Evolutionary conservation across 2,888 invertebrate genomes (phyloP).

Genomic region (Brachyptera putata): DNA sequence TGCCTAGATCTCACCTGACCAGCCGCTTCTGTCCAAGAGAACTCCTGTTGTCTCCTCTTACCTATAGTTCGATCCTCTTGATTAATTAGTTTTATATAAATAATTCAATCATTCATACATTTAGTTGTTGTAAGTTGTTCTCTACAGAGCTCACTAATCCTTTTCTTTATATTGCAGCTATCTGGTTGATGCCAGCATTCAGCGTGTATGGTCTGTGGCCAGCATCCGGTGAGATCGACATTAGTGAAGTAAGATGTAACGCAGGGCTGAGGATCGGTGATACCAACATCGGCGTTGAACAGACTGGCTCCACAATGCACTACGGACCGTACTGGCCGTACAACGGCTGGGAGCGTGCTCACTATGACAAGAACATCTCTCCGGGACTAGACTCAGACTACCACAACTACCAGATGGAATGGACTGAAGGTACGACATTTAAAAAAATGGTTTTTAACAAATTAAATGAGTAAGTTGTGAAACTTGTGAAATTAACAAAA

Average conservation of each 20-base stretch:
- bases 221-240: conserved; percentile 66
- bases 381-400: conserved; percentile 50
- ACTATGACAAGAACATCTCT: conserved; percentile 42
- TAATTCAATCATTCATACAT: too few relatives aligned
- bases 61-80: too few relatives aligned
- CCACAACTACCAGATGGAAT: conserved; percentile 62
- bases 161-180: too few relatives aligned
- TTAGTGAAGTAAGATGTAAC: conserved; percentile 64
- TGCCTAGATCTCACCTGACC: too few relatives aligned
- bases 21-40: too few relatives aligned
- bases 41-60: too few relatives aligned
- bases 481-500: conserved; percentile 41
- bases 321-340: conserved; percentile 57
- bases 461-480: conserved; percentile 37
- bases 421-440: conserved; percentile 56
- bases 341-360: conserved; percentile 53
- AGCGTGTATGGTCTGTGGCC: conserved; percentile 65
- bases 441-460: too few relatives aligned
- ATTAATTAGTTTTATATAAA: too few relatives aligned
- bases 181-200: conserved; percentile 65
- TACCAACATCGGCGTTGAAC: conserved; percentile 38
- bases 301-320: conserved; percentile 54
- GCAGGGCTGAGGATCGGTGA: conserved; percentile 41
- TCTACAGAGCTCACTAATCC: too few relatives aligned
- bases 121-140: too few relatives aligned